A percentile compares a stretch with the other conserved stretches of the same genome.
Conservation (phyloP, 2,888 invertebrate genomes). For the Alloscopus bannaensis region DNA sequence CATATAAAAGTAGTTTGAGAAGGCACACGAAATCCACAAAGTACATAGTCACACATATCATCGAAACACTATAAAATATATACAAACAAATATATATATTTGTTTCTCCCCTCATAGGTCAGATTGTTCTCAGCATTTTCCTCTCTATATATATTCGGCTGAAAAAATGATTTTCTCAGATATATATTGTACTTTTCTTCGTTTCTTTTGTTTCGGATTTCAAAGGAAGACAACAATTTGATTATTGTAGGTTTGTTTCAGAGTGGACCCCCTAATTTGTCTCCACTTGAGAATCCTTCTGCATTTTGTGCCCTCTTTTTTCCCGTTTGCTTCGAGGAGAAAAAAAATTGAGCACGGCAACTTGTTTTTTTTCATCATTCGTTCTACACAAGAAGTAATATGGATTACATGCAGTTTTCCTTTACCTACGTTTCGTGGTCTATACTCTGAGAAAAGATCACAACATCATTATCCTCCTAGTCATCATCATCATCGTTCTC, state of each 20-base stretch:
- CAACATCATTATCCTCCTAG: conserved; percentile 16
- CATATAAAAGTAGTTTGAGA: no score
- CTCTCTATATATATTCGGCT: conserved; percentile 24
- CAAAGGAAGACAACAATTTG: conserved; percentile 65
- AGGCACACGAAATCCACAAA: no score
- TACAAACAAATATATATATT: background rate
- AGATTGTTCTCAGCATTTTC: conserved; percentile 1
- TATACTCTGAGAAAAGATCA: background rate
- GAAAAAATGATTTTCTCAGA: conserved; percentile 29
- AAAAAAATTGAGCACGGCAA: no score
- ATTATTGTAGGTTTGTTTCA: conserved; percentile 64
- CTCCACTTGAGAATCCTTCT: conserved; percentile 62
- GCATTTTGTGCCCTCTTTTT: no score
- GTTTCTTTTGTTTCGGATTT: conserved; percentile 16
- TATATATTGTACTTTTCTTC: background rate
- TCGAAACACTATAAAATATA: no score
- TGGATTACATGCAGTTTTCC: conserved; percentile 27
- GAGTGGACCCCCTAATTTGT: conserved; percentile 66
- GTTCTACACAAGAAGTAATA: no score
- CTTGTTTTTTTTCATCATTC: background rate
- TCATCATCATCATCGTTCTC: conserved; percentile 14
- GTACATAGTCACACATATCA: no score
- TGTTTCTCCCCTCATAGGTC: background rate
- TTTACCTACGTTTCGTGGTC: background rate
- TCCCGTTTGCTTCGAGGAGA: conserved; percentile 41